Conservation (phyloP, 2,888 invertebrate genomes). For the Pyrocoelia pectoralis region DNA sequence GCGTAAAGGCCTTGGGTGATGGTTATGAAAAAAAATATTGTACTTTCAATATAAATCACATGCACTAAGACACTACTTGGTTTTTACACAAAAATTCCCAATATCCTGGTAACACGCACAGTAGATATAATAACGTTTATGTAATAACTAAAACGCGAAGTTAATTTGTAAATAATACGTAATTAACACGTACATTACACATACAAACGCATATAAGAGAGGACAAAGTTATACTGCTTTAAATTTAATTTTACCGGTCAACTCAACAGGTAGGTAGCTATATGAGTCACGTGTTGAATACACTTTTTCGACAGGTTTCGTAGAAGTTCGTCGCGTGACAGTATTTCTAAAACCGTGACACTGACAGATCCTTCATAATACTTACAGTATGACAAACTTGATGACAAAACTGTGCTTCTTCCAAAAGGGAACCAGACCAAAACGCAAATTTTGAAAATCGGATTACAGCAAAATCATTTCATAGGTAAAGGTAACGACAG, state of each 20-base stretch:
- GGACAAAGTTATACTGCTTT: slow-evolving; percentile 10
- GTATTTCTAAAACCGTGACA: too few species aligned
- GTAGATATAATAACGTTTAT: too few species aligned
- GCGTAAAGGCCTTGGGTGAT: neutral
- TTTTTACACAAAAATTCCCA: neutral
- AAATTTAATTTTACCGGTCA: slow-evolving; percentile 16
- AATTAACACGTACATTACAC: neutral
- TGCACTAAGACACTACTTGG: neutral
- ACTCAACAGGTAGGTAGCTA: slow-evolving; percentile 9
- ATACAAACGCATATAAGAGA: neutral
- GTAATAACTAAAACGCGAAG: too few species aligned
- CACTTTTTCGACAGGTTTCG: neutral
- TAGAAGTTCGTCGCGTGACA: neutral
- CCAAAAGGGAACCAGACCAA: too few species aligned
- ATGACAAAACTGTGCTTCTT: too few species aligned
- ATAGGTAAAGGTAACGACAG: too few species aligned
- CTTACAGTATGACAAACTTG: too few species aligned
- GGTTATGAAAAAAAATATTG: neutral
- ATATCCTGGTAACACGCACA: too few species aligned
- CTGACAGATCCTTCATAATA: too few species aligned
- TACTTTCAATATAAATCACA: neutral
- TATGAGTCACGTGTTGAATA: neutral
- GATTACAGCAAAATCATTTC: too few species aligned
- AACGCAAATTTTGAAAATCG: too few species aligned
- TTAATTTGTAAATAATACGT: neutral